phyloP scores from a whole-genome alignment of 2,113 vertebrate species.

The Vidua chalybeata region DNA sequence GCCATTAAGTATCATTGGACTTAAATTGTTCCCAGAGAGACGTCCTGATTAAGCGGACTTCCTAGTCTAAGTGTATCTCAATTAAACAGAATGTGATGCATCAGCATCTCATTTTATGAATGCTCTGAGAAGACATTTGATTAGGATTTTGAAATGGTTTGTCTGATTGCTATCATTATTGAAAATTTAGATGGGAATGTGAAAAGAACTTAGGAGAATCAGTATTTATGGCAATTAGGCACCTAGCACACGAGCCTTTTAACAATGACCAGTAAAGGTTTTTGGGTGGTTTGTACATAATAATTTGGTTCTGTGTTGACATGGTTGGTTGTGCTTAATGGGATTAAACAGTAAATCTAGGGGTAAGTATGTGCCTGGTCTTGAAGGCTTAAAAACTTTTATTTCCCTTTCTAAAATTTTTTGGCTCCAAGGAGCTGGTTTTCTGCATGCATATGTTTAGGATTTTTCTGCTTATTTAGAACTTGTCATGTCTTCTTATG shows the following conservation, averaged over 20 bases:
- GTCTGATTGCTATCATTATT: slow-evolving; percentile 48
- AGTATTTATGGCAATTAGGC: not conserved
- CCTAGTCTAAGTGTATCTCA: slow-evolving; percentile 57
- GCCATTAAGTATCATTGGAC: slow-evolving; percentile 65
- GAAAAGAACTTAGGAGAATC: not conserved
- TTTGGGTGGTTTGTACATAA: not conserved
- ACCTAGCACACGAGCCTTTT: not conserved
- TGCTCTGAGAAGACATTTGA: slow-evolving; percentile 37
- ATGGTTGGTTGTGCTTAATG: not conserved
- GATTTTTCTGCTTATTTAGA: not conserved
- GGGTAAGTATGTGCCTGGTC: not conserved
- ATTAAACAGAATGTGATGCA: slow-evolving; percentile 47
- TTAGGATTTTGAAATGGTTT: slow-evolving; percentile 55
- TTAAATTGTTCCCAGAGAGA: slow-evolving; percentile 63
- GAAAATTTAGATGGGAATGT: slow-evolving; percentile 33
- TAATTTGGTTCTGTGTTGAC: not conserved
- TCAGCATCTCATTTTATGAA: slow-evolving; percentile 59
- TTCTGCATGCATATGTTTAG: not conserved
- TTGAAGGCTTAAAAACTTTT: not conserved
- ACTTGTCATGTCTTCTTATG: not conserved
- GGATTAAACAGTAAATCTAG: not conserved
- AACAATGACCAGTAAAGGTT: not conserved
- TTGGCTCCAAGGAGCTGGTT: not conserved
- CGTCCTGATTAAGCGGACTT: slow-evolving; percentile 60
- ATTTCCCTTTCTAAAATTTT: not conserved